Conservation (phyloP, 2,113 vertebrate genomes). For the Engraulis encrasicolus region DNA sequence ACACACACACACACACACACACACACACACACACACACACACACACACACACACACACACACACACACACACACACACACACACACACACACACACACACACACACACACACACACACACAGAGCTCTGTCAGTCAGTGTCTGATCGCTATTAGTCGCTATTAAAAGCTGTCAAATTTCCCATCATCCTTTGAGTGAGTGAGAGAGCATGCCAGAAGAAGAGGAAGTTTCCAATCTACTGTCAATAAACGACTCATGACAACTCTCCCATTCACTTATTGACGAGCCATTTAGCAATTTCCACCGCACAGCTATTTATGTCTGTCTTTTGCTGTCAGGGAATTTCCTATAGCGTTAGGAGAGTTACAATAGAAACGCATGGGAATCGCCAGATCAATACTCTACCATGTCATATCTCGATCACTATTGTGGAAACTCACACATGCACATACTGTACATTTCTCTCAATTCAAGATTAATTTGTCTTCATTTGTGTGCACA, state of each 20-base stretch:
- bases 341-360: neutral
- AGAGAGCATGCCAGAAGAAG: neutral
- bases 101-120: slow-evolving; percentile 11
- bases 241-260: neutral
- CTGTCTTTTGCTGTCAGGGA: neutral
- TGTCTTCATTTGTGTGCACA: too few relatives aligned
- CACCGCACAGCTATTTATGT: neutral
- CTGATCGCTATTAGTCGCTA: too few relatives aligned
- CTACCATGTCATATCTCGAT: neutral
- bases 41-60: slow-evolving; percentile 23
- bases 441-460: neutral
- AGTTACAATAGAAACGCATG: neutral
- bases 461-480: too few relatives aligned
- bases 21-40: slow-evolving; percentile 25
- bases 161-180: too few relatives aligned
- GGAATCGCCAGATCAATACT: neutral
- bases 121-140: neutral
- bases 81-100: slow-evolving; percentile 23
- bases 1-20: slow-evolving; percentile 14
- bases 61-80: slow-evolving; percentile 16
- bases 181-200: too few relatives aligned
- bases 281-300: neutral
- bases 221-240: neutral
- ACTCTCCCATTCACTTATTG: neutral
- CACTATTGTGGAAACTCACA: slow-evolving; percentile 17